Conservation (phyloP, 2,888 invertebrate genomes). For the Dynastes hyllus region DNA sequence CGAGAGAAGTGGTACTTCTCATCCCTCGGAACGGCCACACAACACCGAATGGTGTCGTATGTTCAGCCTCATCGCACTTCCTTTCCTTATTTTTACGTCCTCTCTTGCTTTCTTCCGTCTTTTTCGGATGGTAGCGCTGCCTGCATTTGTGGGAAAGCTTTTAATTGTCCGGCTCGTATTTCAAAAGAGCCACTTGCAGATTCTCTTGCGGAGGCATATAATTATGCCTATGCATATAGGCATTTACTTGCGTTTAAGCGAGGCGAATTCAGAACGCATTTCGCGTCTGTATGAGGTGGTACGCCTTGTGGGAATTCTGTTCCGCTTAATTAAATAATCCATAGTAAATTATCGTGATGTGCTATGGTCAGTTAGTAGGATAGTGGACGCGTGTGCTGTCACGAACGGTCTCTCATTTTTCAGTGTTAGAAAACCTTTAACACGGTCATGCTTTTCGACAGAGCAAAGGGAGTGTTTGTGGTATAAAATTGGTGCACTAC, state of each 20-base stretch:
- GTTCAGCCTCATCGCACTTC: conserved; percentile 5
- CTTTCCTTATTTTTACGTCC: conserved; percentile 13
- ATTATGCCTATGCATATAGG: conserved; percentile 5
- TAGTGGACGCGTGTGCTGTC: conserved; percentile 57
- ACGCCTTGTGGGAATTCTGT: conserved; percentile 32
- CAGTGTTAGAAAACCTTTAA: conserved; percentile 54
- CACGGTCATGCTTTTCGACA: conserved; percentile 54
- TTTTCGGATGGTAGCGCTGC: conserved; percentile 51
- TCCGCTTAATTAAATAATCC: conserved; percentile 58
- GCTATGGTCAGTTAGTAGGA: conserved; percentile 56
- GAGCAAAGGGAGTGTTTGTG: not conserved
- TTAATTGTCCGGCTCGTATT: conserved; percentile 60
- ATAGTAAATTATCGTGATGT: conserved; percentile 54
- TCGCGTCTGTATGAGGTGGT: not conserved
- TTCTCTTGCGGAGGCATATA: conserved; percentile 30
- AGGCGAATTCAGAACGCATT: conserved; percentile 32
- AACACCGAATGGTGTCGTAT: not conserved
- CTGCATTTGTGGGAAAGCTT: conserved; percentile 32
- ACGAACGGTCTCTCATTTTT: conserved; percentile 59
- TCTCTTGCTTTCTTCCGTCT: not conserved
- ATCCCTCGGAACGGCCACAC: conserved; percentile 24
- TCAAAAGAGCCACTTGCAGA: conserved; percentile 58
- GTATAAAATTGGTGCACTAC: not conserved
- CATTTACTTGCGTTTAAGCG: not conserved
- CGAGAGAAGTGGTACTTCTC: conserved; percentile 52